Evolutionary conservation across 2,113 vertebrate species (phyloP), one percentile per base, ranked within the genome.

Genomic region (Actenoides lindsayi): DNA sequence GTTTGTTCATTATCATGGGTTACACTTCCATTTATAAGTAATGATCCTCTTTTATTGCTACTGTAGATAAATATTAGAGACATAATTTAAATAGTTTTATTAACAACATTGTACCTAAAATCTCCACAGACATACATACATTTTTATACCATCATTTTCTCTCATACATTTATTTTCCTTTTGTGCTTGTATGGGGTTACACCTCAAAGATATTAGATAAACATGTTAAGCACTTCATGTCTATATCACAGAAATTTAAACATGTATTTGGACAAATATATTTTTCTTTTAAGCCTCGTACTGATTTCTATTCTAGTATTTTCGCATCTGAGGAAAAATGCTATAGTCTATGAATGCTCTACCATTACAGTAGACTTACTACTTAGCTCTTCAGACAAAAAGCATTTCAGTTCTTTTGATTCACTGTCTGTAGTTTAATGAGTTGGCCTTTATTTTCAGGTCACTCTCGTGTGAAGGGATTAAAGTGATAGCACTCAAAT

Each of bases 11-110:
- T 91, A 92, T 77, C 10, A 4, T n/a, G 30, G 50, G 5, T 87
- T 89, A 50, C 39, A 68, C 46, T 96, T 86, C 41, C 30, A 64
- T 81, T 94, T 93, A 91, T 78, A 96, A 94, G 53, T 86, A 93
- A 96, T 75, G 41, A 83, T 83, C 9, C 0, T 0, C 0, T 74
- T 96, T 94, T 94, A 93, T 91, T 93, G 11, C 68, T 60, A 71
- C 23, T 13, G 80, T 81, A 73, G 53, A 90, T 83, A 93, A 90
- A 93, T 85, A 88, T 64, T 69, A 89, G 27, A 41, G 37, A n/a
- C 57, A 92, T 84, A 88, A 78, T 64, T 94, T 94, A 83, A 90
- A 63, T 70, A 81, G 35, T 67, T 92, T 94, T 83, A 80, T 81
- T 87, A 67, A 23, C 48, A 91, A 23, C 15, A 59, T 25, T 54